These are phyloP conservation scores for Struthidea cinerea DNA, from an alignment of 2,113 vertebrate species.

Conservation along the genomic window DNA sequence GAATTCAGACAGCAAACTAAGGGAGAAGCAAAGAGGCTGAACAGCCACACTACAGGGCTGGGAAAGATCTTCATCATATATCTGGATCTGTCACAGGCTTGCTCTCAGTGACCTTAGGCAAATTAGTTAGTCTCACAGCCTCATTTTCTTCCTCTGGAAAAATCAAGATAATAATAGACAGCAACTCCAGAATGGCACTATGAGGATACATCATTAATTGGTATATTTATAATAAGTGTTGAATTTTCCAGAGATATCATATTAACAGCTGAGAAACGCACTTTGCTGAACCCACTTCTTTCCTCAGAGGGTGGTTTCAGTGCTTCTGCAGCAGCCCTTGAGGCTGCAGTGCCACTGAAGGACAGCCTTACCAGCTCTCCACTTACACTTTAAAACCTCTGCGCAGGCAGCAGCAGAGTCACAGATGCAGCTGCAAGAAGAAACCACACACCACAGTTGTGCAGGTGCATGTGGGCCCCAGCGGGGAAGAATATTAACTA, in stretches of 20 bases:
- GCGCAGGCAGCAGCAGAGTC: conserved; percentile 43
- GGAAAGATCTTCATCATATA: background rate
- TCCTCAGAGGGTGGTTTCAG: background rate
- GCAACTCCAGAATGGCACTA: background rate
- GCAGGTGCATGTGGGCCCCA: conserved; percentile 75
- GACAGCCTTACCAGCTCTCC: conserved; percentile 51
- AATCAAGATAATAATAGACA: background rate
- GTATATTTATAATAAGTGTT: background rate
- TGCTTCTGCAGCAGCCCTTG: conserved; percentile 38
- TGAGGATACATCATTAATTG: background rate
- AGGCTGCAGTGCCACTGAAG: conserved; percentile 28
- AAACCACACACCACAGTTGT: conserved; percentile 77
- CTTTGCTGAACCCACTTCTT: background rate
- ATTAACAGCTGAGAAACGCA: background rate
- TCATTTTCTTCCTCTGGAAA: background rate
- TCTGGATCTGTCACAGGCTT: background rate
- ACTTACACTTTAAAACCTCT: conserved; percentile 60
- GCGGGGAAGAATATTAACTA: conserved; percentile 72
- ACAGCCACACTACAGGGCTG: background rate
- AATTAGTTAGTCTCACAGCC: background rate
- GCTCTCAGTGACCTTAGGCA: background rate
- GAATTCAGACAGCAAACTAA: conserved; percentile 6
- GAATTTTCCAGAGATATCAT: background rate
- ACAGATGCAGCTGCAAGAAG: conserved; percentile 78
- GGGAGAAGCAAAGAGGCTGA: background rate